Evolutionary conservation across 2,113 vertebrate genomes (phyloP).

Genomic region (Rhinolophus sinicus): DNA sequence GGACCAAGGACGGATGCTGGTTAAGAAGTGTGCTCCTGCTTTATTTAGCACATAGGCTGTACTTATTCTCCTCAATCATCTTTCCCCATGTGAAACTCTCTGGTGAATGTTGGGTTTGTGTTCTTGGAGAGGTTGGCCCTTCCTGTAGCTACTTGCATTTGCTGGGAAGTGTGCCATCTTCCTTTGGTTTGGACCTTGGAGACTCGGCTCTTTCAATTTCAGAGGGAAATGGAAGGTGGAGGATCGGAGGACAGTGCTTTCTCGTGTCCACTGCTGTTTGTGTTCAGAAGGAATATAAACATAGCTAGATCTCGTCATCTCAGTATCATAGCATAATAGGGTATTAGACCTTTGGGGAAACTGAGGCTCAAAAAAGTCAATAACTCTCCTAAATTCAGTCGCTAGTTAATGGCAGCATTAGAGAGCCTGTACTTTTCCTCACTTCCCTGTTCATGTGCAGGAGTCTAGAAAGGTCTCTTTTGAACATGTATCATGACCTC

Average conservation of each 20-base stretch:
- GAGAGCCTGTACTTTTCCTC: neutral
- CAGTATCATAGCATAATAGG: neutral
- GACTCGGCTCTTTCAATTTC: neutral
- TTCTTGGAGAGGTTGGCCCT: neutral
- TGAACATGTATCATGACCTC: neutral
- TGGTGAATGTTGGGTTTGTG: neutral
- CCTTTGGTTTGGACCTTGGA: neutral
- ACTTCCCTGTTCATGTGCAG: neutral
- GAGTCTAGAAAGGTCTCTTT: neutral
- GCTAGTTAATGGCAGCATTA: neutral
- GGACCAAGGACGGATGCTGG: neutral
- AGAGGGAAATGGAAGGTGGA: neutral
- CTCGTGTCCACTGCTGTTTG: neutral
- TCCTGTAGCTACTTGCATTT: conserved; percentile 73
- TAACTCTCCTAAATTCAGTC: neutral
- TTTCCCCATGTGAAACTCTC: neutral
- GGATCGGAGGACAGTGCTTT: neutral
- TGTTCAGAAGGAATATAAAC: neutral
- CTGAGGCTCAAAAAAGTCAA: neutral
- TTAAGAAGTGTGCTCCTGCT: neutral
- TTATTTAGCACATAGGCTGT: neutral
- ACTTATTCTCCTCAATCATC: neutral
- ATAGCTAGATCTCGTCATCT: neutral
- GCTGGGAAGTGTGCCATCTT: conserved; percentile 63
- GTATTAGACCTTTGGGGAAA: neutral